A percentile compares a stretch with the other conserved stretches of the same genome.
Evolutionary conservation across 2,888 invertebrate species (phyloP).

Genomic region (Anoplius nigerrimus): DNA sequence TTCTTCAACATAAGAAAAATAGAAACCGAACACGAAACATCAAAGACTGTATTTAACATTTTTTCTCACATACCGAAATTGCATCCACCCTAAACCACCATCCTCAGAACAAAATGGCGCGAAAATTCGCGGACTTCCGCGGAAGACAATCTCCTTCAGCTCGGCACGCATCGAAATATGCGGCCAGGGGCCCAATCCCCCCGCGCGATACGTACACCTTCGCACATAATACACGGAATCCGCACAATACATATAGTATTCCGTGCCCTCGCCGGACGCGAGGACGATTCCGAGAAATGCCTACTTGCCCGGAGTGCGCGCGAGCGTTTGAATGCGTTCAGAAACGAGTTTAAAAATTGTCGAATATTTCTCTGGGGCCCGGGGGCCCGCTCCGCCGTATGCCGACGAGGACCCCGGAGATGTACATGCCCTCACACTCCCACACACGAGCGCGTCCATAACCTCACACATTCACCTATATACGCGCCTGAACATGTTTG

Average conservation of each 20-base stretch:
- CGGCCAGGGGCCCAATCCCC: not conserved
- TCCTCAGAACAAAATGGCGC: too few species aligned
- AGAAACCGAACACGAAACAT: too few species aligned
- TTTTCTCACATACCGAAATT: too few species aligned
- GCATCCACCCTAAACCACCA: too few species aligned
- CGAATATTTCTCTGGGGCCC: constrained; percentile 67
- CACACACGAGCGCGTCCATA: constrained; percentile 47
- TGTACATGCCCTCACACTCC: constrained; percentile 15
- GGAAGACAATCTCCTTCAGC: constrained; percentile 5
- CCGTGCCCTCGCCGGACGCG: constrained; percentile 30
- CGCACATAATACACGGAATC: too few species aligned
- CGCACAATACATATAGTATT: too few species aligned
- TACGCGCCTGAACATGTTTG: too few species aligned
- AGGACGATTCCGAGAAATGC: constrained; percentile 64
- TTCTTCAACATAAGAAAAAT: too few species aligned
- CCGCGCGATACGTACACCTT: too few species aligned
- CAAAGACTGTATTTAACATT: too few species aligned
- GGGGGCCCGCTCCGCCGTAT: constrained; percentile 24
- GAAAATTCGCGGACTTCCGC: constrained; percentile 42
- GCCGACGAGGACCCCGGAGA: not conserved
- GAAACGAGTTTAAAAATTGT: constrained; percentile 73
- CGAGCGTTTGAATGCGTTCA: constrained; percentile 68
- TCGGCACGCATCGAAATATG: too few species aligned
- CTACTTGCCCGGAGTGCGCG: constrained; percentile 44
- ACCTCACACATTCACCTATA: too few species aligned